Evolutionary conservation across 2,113 vertebrate genomes (phyloP).

Genomic region (Benitochromis conjunctus): DNA sequence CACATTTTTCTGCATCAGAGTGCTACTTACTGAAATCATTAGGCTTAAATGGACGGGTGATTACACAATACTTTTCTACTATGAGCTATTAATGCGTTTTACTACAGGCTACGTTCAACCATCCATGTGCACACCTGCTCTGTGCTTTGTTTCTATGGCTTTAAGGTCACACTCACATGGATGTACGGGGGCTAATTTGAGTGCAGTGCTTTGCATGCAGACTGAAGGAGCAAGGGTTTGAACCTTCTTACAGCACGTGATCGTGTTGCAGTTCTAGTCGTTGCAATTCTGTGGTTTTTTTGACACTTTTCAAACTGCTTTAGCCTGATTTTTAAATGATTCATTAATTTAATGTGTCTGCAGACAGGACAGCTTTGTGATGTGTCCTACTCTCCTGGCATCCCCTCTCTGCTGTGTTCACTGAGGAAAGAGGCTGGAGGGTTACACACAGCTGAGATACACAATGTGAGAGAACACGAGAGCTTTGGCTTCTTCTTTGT

Average conservation of each 20-base stretch:
- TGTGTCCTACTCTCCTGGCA: not conserved
- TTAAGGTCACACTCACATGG: not conserved
- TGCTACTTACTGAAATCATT: not conserved
- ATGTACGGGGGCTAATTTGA: rapidly evolving
- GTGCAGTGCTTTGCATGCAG: not conserved
- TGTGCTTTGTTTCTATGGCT: not conserved
- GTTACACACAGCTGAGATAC: not conserved
- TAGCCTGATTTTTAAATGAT: too few relatives aligned
- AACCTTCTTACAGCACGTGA: not conserved
- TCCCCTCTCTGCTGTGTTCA: not conserved
- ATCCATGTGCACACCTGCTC: not conserved
- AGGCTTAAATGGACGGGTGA: not conserved
- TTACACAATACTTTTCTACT: not conserved
- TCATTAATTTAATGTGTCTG: not conserved
- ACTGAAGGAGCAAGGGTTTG: not conserved
- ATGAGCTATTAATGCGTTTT: not conserved
- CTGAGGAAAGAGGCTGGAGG: not conserved
- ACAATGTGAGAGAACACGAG: not conserved
- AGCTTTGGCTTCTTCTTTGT: not conserved
- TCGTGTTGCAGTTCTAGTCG: rapidly evolving
- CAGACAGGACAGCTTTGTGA: too few relatives aligned
- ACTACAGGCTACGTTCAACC: not conserved
- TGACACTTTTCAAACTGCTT: not conserved
- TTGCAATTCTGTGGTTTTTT: not conserved
- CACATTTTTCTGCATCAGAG: not conserved